A percentile compares a stretch with the other conserved stretches of the same genome.
These are phyloP conservation scores for Rhabdomys dilectus DNA, from an alignment of 2,113 vertebrate genomes.

Conservation along the genomic window DNA sequence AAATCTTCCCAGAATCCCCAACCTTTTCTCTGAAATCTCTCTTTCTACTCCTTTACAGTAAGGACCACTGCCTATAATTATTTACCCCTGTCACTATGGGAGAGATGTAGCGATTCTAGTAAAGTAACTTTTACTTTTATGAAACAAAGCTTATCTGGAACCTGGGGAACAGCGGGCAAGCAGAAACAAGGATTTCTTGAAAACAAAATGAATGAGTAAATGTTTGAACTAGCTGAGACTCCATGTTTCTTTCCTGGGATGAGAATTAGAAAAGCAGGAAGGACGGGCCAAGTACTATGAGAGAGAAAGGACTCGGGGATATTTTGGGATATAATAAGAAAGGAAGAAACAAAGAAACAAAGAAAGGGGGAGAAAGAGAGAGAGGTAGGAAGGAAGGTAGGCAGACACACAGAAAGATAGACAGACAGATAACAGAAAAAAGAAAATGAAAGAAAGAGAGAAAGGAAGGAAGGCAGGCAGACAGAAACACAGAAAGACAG, in stretches of 20 bases:
- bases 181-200: background rate
- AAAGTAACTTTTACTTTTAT: background rate
- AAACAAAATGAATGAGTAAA: background rate
- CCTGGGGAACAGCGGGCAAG: too few species aligned
- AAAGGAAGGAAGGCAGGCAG: background rate
- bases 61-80: background rate
- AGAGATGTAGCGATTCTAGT: background rate
- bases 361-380: background rate
- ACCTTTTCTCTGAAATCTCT: background rate
- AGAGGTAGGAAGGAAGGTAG: too few species aligned
- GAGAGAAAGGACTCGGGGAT: background rate
- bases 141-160: background rate
- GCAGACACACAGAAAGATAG: background rate
- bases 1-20: background rate
- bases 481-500: background rate
- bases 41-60: background rate
- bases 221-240: background rate
- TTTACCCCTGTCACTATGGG: background rate
- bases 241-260: background rate
- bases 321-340: background rate
- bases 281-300: background rate
- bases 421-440: background rate
- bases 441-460: too few species aligned
- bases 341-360: background rate
- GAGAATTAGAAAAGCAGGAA: background rate